phyloP scores from a whole-genome alignment of 2,113 vertebrate species.

The Cheilinus undulatus region DNA sequence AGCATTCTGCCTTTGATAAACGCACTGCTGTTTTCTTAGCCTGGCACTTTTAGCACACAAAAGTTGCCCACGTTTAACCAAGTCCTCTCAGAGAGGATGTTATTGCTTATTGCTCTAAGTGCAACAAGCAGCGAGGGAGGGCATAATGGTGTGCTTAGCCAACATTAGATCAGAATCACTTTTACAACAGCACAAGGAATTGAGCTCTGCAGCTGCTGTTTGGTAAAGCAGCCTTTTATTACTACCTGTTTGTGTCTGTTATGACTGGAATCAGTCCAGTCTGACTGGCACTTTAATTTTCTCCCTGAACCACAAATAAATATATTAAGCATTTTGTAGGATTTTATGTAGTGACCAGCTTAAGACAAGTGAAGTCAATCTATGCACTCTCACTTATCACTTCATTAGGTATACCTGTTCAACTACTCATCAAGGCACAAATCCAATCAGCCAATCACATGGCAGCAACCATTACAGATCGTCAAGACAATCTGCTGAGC shows the following conservation, averaged over 20 bases:
- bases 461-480: no score
- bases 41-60: conserved; percentile 72
- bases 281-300: not conserved
- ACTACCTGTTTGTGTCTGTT: conserved; percentile 12
- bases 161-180: conserved; percentile 66
- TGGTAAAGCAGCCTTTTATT: conserved; percentile 37
- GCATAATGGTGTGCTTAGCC: conserved; percentile 71
- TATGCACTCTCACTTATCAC: no score
- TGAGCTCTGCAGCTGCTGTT: conserved; percentile 39
- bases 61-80: conserved; percentile 75
- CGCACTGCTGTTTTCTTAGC: conserved; percentile 67
- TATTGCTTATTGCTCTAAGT: conserved; percentile 70
- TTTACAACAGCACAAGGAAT: conserved; percentile 33
- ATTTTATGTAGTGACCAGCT: not conserved
- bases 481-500: no score
- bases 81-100: conserved; percentile 63
- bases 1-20: conserved; percentile 77
- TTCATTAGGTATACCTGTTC: no score
- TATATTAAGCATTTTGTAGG: not conserved
- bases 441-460: no score
- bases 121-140: conserved; percentile 64
- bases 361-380: no score
- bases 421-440: no score
- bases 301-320: conserved; percentile 1
- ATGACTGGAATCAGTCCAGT: not conserved